Base-by-base conservation (phyloP, 53 echinoderm and acorn worm genomes). In the Arbacia lixula region DNA sequence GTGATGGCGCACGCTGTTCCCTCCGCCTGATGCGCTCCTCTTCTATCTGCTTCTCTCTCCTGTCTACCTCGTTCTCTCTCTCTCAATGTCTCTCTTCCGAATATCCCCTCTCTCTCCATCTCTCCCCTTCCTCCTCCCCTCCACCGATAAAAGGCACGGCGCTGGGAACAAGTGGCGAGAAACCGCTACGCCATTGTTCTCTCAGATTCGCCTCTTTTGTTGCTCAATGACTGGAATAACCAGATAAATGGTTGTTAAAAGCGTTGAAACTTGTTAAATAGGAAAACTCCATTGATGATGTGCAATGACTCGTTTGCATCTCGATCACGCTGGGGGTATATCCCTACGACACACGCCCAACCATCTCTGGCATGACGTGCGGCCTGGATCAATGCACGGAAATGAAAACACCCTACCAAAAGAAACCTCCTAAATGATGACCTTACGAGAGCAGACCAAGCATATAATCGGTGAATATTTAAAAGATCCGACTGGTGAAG, bases 201-300 rank as follows among this genome's bases (percentile, higher is more conserved):
- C n/a, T n/a, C 8, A 30, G 5, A 81, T 31, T 42, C 31, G 63
- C 26, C 50, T 46, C 17, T 81, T 17, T 29, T 16, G 19, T 61
- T 81, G 82, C 50, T 81, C 82, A 81, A 31, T 81, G 64, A 46
- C 63, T 64, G 82, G 82, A 81, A 62, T 81, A 81, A 81, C 82
- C 8, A 42, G 82, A 81, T 64, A 81, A 81, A 81, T 81, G 82
- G 82, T 61, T 62, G 82, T 81, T 81, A 81, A 81, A 81, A 81
- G 82, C 82, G 41, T 64, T 64, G 32, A 27, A 46, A 81, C 62
- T 63, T 81, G 82, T 81, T 81, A 81, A 81, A 81, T 63, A 43
- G 35, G 56, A 81, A 31, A 81, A 46, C 6, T 4, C 24, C 32
- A 63, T 81, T 81, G 82, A 64, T 19, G 12, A 34, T 81, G 82